Evolutionary conservation across 2,888 invertebrate genomes (phyloP).

Genomic region (Lasioglossum pauxillum): DNA sequence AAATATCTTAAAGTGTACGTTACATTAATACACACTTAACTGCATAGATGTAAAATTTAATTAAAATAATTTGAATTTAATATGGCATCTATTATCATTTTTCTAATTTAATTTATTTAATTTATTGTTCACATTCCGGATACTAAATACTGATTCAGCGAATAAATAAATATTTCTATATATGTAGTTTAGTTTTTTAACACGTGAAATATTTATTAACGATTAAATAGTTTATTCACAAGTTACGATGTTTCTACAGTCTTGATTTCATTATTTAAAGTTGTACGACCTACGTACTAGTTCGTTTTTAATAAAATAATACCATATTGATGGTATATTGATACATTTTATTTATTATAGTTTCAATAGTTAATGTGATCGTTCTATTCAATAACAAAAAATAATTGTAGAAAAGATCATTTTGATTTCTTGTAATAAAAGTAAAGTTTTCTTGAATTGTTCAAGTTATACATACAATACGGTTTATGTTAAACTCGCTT

Average conservation of each 20-base stretch:
- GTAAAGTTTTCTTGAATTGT: neutral
- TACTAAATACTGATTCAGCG: neutral
- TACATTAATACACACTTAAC: neutral
- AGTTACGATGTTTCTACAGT: neutral
- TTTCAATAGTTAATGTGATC: neutral
- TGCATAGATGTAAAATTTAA: neutral
- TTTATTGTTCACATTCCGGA: neutral
- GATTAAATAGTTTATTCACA: neutral
- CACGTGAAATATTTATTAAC: neutral
- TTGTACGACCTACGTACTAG: neutral
- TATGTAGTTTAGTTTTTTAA: neutral
- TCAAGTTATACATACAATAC: neutral
- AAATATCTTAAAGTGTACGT: neutral
- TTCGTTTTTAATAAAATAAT: neutral
- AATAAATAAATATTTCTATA: neutral
- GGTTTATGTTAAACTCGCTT: neutral
- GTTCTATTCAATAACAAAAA: neutral
- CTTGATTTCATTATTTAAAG: neutral
- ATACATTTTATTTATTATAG: neutral
- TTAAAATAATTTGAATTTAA: neutral
- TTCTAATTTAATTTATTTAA: neutral
- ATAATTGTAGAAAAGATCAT: neutral
- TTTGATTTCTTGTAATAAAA: neutral
- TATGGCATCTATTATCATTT: neutral
- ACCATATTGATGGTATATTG: no score